phyloP scores from a whole-genome alignment of 2,888 invertebrate species.

The Drosophila birchii region DNA sequence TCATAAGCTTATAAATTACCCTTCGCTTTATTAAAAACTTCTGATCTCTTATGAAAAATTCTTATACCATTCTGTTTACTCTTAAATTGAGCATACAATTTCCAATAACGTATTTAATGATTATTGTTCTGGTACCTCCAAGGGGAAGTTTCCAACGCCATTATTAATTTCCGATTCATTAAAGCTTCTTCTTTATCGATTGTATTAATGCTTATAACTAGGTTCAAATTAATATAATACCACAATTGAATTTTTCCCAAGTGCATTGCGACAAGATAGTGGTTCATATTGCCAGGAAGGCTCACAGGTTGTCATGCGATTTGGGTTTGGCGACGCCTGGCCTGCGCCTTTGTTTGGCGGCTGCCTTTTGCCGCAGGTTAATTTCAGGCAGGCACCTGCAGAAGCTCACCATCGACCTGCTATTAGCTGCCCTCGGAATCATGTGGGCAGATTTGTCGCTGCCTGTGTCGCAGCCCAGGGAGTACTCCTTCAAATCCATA shows the following conservation, averaged over 20 bases:
- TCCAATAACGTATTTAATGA: too few relatives aligned
- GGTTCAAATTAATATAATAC: too few relatives aligned
- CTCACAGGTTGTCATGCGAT: slow-evolving; percentile 42
- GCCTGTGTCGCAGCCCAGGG: slow-evolving; percentile 78
- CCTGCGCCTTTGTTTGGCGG: slow-evolving; percentile 32
- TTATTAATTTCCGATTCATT: too few relatives aligned
- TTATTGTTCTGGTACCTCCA: too few relatives aligned
- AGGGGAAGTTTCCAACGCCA: too few relatives aligned
- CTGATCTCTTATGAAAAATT: too few relatives aligned
- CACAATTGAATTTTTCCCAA: slow-evolving; percentile 6
- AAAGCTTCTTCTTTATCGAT: neutral
- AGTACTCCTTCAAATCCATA: slow-evolving; percentile 83
- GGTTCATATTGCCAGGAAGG: slow-evolving; percentile 7
- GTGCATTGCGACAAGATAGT: slow-evolving; percentile 13
- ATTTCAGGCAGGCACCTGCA: slow-evolving; percentile 81
- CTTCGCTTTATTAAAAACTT: too few relatives aligned
- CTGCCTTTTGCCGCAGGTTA: slow-evolving; percentile 42
- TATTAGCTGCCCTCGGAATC: slow-evolving; percentile 89
- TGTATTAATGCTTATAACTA: neutral
- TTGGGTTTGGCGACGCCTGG: slow-evolving; percentile 44
- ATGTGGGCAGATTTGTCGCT: slow-evolving; percentile 85
- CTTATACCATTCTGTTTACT: too few relatives aligned
- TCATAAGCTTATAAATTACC: too few relatives aligned
- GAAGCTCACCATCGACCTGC: slow-evolving; percentile 89
- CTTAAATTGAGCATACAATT: too few relatives aligned